These are phyloP conservation scores for Danionella dracula DNA, from an alignment of 2,797 vertebrate genomes.

Conservation along the genomic window DNA sequence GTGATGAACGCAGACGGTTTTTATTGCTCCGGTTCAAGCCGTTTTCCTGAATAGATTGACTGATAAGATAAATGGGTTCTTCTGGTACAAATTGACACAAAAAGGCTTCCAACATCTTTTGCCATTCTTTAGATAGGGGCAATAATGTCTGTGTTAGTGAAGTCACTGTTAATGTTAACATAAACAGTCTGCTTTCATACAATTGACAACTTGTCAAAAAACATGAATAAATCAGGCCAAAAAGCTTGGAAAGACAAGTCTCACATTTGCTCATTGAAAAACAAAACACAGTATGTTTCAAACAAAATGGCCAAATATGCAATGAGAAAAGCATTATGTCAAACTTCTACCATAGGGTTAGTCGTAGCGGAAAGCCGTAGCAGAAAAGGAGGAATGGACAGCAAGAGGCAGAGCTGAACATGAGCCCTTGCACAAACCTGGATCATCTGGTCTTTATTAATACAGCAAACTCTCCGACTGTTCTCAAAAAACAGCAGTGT, in stretches of 20 bases:
- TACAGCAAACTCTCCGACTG: slow-evolving; percentile 7
- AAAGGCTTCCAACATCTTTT: not conserved
- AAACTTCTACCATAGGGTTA: not conserved
- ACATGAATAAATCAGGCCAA: too few relatives aligned
- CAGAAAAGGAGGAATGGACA: not conserved
- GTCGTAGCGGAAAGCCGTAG: too few relatives aligned
- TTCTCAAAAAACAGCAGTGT: slow-evolving; percentile 11
- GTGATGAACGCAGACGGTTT: slow-evolving; percentile 4
- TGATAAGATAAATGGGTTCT: not conserved
- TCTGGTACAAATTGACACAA: not conserved
- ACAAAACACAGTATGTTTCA: not conserved
- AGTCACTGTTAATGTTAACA: too few relatives aligned
- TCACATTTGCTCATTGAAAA: not conserved
- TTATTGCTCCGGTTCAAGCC: not conserved
- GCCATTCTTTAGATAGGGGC: not conserved
- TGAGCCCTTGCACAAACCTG: not conserved
- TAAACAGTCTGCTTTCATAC: not conserved
- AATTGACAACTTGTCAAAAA: not conserved
- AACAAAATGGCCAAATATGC: too few relatives aligned
- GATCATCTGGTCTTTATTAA: slow-evolving; percentile 46
- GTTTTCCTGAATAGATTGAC: slow-evolving; percentile 18
- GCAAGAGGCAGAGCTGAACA: not conserved
- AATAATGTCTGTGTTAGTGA: not conserved
- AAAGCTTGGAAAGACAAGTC: not conserved
- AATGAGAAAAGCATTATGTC: not conserved